These are phyloP conservation scores for Cynopterus sphinx DNA, from an alignment of 2,797 vertebrate genomes.

Conservation along the genomic window DNA sequence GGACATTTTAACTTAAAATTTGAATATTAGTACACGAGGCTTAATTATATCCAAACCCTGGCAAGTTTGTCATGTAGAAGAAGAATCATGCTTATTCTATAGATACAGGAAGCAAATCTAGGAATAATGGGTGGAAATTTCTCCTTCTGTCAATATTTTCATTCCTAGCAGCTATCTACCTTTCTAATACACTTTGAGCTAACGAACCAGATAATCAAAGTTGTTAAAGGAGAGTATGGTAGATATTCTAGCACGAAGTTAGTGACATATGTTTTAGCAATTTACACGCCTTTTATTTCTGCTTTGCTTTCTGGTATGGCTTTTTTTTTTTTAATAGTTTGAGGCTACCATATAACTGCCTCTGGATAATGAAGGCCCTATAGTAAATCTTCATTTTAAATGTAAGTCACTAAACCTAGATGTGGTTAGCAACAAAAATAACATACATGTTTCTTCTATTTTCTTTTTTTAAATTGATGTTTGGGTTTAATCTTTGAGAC, in stretches of 20 bases:
- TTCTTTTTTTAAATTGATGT: not conserved
- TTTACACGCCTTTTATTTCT: not conserved
- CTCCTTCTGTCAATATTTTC: not conserved
- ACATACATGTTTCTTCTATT: not conserved
- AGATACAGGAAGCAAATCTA: not conserved
- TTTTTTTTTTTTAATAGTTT: not conserved
- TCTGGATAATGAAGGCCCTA: not conserved
- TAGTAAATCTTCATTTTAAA: not conserved
- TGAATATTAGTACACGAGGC: not conserved
- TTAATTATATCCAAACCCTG: not conserved
- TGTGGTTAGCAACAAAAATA: not conserved
- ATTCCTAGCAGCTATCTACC: not conserved
- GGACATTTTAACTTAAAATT: not conserved
- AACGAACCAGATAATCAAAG: not conserved
- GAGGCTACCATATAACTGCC: not conserved
- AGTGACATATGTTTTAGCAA: not conserved
- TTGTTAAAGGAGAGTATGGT: not conserved
- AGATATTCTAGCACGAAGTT: not conserved
- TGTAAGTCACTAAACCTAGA: not conserved
- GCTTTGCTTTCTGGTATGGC: not conserved
- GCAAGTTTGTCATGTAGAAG: not conserved
- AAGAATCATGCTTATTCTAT: not conserved
- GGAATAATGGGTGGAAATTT: not conserved
- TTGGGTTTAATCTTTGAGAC: not conserved
- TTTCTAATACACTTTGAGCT: not conserved